phyloP scores from a whole-genome alignment of 2,888 invertebrate species.

The Reticulitermes lucifugus region DNA sequence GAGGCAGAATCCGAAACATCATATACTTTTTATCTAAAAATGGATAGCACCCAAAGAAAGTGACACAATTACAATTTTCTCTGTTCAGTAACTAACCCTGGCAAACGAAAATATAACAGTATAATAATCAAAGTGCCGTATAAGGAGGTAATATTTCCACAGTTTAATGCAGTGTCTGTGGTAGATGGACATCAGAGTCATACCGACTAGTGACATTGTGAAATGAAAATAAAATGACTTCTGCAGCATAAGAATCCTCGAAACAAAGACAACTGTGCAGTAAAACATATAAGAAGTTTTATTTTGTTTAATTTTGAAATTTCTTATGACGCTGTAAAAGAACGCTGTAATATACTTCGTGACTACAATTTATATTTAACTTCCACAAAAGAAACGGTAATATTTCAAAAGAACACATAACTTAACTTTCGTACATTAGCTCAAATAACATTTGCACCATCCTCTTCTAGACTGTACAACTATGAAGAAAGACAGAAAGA shows the following conservation, averaged over 20 bases:
- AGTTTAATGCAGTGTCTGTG: neutral
- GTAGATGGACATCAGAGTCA: neutral
- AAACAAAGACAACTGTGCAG: neutral
- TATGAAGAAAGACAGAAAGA: neutral
- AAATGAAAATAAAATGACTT: neutral
- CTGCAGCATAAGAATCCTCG: neutral
- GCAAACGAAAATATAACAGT: too few species aligned
- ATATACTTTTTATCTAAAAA: too few species aligned
- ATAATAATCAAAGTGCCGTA: neutral
- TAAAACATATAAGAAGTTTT: neutral
- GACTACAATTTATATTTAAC: constrained; percentile 4
- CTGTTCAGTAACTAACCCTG: too few species aligned
- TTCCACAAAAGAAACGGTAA: neutral
- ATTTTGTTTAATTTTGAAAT: constrained; percentile 9
- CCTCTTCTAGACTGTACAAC: neutral
- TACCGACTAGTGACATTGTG: neutral
- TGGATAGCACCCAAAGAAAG: too few species aligned
- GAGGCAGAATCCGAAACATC: too few species aligned
- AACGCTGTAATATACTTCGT: neutral
- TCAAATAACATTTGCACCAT: neutral
- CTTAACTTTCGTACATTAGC: neutral
- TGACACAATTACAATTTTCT: too few species aligned
- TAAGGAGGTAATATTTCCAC: neutral
- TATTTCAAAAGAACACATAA: neutral
- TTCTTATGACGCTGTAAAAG: neutral